Evolutionary conservation across 1,140 invertebrate species (phyloP).

Genomic region (Temnothorax nylanderi): DNA sequence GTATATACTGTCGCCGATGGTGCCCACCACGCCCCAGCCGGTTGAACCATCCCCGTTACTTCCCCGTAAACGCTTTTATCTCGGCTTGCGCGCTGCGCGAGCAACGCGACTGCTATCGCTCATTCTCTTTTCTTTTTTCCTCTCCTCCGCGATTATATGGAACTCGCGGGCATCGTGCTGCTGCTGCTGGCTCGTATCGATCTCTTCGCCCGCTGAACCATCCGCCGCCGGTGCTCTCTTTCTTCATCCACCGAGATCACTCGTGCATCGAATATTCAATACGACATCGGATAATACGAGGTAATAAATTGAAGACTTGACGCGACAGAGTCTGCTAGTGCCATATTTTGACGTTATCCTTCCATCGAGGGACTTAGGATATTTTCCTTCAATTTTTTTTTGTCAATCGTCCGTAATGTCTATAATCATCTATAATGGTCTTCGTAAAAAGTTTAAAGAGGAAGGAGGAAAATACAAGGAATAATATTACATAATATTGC

Average conservation of each 20-base stretch:
- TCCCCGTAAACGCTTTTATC: conserved; percentile 48
- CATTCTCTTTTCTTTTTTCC: neutral
- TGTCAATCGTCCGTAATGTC: neutral
- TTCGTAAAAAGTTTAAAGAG: neutral
- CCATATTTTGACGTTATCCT: conserved; percentile 24
- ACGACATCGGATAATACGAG: conserved; percentile 56
- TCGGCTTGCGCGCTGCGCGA: conserved; percentile 35
- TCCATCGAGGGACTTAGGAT: neutral
- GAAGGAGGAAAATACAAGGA: neutral
- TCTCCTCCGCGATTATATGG: conserved; percentile 50
- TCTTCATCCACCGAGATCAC: conserved; percentile 40
- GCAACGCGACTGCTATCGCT: conserved; percentile 13
- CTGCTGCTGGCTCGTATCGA: conserved; percentile 53
- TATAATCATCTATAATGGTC: neutral
- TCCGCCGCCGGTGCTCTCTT: conserved; percentile 45
- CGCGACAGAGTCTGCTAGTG: conserved; percentile 39
- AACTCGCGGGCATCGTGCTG: conserved; percentile 49
- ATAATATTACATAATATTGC: neutral
- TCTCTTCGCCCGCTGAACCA: conserved; percentile 51
- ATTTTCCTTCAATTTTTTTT: neutral
- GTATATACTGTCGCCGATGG: conserved; percentile 23
- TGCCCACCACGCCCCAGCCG: conserved; percentile 64
- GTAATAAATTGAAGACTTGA: conserved; percentile 62
- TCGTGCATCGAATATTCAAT: conserved; percentile 62
- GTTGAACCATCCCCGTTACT: conserved; percentile 41